These are phyloP conservation scores for Colius striatus DNA, from an alignment of 2,113 vertebrate genomes.

Conservation along the genomic window DNA sequence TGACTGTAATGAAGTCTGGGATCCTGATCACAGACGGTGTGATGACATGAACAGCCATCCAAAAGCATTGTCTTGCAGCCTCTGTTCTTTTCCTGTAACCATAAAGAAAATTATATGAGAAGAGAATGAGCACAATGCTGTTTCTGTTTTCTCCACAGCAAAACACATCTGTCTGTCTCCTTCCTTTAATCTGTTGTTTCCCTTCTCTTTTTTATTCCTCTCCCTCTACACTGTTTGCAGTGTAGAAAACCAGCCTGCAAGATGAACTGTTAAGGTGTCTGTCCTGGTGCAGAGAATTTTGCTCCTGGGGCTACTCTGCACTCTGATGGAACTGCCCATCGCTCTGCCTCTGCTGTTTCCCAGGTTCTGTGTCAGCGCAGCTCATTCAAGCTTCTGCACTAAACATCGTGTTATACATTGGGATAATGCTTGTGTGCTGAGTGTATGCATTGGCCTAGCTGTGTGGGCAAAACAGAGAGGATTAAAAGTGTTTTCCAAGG, in stretches of 20 bases:
- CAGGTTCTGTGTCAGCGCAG: neutral
- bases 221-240: neutral
- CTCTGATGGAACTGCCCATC: neutral
- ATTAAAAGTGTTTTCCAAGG: constrained; percentile 50
- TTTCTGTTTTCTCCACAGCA: neutral
- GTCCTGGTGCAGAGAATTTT: neutral
- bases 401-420: neutral
- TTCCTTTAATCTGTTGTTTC: neutral
- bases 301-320: neutral
- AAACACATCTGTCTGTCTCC: neutral
- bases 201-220: neutral
- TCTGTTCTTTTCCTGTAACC: neutral
- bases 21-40: neutral
- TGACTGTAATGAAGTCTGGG: neutral
- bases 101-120: neutral
- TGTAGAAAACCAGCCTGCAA: neutral
- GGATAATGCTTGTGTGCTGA: neutral
- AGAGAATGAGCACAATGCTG: neutral
- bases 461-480: constrained; percentile 33
- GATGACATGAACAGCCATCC: neutral
- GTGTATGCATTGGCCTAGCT: neutral
- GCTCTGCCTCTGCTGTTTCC: neutral
- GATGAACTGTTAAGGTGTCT: neutral
- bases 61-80: neutral
- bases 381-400: neutral